Percentiles rank a stretch among this genome's conserved stretches.
Evolutionary conservation across 2,888 invertebrate genomes (phyloP).

Genomic region (Lysandra bellargus): DNA sequence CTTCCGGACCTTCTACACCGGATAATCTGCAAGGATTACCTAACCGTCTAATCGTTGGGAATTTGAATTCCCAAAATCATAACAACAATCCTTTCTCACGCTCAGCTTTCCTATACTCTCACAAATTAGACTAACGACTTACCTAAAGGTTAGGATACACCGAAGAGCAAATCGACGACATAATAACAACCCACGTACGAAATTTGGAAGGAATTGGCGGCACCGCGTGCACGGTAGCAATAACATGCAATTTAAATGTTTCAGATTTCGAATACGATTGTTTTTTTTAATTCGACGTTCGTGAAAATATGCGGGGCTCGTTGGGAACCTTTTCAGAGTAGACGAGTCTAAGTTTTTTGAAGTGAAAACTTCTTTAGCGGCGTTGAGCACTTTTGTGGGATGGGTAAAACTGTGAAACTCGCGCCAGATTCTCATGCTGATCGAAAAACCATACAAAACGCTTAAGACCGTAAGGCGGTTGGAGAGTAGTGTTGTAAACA

Average conservation of each 20-base stretch:
- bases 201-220: conserved; percentile 63
- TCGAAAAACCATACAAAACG: too few relatives aligned
- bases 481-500: too few relatives aligned
- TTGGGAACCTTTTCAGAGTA: conserved; percentile 30
- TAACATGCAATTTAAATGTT: conserved; percentile 79
- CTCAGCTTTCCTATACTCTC: conserved; percentile 65
- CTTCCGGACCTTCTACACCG: too few relatives aligned
- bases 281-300: conserved; percentile 51
- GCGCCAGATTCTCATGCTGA: too few relatives aligned
- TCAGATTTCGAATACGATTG: conserved; percentile 66
- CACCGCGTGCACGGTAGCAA: conserved; percentile 76
- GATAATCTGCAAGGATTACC: conserved; percentile 11
- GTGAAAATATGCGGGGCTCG: conserved; percentile 45
- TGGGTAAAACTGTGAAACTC: too few relatives aligned
- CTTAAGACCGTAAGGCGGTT: too few relatives aligned
- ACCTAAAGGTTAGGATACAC: conserved; percentile 66
- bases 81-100: conserved; percentile 65
- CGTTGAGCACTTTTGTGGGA: too few relatives aligned
- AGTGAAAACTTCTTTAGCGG: too few relatives aligned
- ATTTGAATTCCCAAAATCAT: conserved; percentile 37
- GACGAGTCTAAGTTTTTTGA: neutral
- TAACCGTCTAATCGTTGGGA: conserved; percentile 6
- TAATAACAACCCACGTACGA: conserved; percentile 71
- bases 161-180: conserved; percentile 69
- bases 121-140: conserved; percentile 72